phyloP scores from a whole-genome alignment of 2,113 vertebrate species.

The Hypanus sabinus region DNA sequence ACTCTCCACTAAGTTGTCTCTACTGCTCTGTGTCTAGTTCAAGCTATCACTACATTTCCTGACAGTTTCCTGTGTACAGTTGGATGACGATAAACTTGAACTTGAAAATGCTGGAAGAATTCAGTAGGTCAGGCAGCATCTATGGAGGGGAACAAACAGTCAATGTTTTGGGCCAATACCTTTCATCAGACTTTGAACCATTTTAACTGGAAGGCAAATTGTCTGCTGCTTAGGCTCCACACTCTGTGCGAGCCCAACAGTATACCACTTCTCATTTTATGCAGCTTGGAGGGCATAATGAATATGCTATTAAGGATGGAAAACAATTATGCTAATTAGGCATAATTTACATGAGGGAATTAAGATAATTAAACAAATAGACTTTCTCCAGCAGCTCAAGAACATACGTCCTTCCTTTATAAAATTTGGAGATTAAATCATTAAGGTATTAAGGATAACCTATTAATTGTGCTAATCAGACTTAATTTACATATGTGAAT shows the following conservation, averaged over 20 bases:
- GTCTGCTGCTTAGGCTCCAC: background rate
- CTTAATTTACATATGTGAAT: conserved; percentile 22
- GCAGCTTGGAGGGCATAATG: background rate
- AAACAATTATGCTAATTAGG: conserved; percentile 37
- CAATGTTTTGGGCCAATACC: too few species aligned
- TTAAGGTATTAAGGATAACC: conserved; percentile 29
- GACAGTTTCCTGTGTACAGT: too few species aligned
- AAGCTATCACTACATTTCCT: too few species aligned
- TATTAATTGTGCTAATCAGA: conserved; percentile 37
- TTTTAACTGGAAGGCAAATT: too few species aligned
- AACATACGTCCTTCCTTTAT: conserved; percentile 34
- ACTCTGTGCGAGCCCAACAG: too few species aligned
- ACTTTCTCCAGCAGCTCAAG: conserved; percentile 34
- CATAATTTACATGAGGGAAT: conserved; percentile 35
- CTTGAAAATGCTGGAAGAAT: too few species aligned
- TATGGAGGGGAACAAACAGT: too few species aligned
- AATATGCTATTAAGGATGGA: conserved; percentile 30
- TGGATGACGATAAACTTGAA: too few species aligned
- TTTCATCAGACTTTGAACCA: too few species aligned
- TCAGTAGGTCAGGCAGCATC: too few species aligned
- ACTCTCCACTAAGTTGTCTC: too few species aligned
- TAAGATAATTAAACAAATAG: conserved; percentile 37
- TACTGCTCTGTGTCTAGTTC: too few species aligned
- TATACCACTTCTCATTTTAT: background rate
- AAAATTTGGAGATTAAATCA: conserved; percentile 36